A percentile compares a stretch with the other conserved stretches of the same genome.
These are phyloP conservation scores for Limnephilus auricula DNA, from an alignment of 2,888 invertebrate species.

Conservation along the genomic window DNA sequence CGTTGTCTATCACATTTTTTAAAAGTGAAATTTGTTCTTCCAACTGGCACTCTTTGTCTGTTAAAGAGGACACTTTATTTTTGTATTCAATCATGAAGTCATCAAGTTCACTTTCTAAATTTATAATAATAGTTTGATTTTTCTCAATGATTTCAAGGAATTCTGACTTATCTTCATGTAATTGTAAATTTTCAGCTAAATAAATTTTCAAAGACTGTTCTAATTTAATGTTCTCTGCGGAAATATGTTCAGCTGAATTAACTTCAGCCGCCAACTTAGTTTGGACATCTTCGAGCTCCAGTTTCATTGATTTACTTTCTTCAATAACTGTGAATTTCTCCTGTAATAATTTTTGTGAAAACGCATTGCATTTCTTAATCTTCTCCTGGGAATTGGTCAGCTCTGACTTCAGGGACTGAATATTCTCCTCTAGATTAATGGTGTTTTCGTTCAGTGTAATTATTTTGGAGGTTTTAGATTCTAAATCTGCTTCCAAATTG, in stretches of 20 bases:
- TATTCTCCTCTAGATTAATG: neutral
- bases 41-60: neutral
- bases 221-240: neutral
- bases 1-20: neutral
- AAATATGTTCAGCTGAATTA: neutral
- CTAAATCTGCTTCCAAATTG: neutral
- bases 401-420: neutral
- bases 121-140: neutral
- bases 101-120: neutral
- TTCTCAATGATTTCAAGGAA: neutral
- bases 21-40: neutral
- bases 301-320: neutral
- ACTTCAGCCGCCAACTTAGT: neutral
- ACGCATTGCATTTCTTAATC: neutral
- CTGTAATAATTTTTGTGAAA: neutral
- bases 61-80: neutral
- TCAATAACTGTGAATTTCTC: neutral
- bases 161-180: neutral
- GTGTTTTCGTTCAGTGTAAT: neutral
- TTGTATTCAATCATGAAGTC: neutral
- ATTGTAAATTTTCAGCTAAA: neutral
- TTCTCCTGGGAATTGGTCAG: neutral
- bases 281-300: neutral
- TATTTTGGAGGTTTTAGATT: neutral
- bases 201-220: neutral